These are phyloP conservation scores for Drosophila baimaii DNA, from an alignment of 1,140 invertebrate species.

Conservation along the genomic window DNA sequence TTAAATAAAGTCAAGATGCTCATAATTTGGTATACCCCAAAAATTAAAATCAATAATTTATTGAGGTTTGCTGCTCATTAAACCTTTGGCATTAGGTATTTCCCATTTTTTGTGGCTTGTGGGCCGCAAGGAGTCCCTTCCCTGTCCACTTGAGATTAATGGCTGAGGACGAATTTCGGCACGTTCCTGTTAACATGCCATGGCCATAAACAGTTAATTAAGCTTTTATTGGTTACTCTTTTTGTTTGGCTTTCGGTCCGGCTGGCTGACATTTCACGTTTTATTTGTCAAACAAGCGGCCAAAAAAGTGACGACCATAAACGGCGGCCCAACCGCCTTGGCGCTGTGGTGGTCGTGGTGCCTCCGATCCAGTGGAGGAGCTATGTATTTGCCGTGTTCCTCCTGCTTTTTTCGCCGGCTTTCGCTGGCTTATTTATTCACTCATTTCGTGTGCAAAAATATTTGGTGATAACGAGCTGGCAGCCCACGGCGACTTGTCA, in stretches of 20 bases:
- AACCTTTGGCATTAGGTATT: conserved; percentile 3
- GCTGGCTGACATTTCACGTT: conserved; percentile 70
- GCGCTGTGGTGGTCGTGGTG: conserved; percentile 1
- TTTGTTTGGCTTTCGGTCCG: conserved; percentile 52
- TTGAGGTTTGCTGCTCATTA: conserved; percentile 1
- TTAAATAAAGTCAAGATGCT: neutral
- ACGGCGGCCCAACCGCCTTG: conserved; percentile 47
- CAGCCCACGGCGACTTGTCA: conserved; percentile 73
- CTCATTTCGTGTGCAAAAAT: conserved; percentile 81
- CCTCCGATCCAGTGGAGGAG: conserved; percentile 17
- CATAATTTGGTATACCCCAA: neutral
- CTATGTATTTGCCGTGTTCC: conserved; percentile 51
- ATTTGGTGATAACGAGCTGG: conserved; percentile 81
- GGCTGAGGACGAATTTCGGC: conserved; percentile 44
- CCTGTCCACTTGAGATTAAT: conserved; percentile 60
- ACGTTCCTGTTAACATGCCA: conserved; percentile 74
- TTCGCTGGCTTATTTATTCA: conserved; percentile 71
- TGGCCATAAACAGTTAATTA: conserved; percentile 83
- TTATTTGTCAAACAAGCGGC: conserved; percentile 76
- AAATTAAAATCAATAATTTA: neutral
- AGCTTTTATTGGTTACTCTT: conserved; percentile 82
- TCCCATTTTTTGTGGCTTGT: conserved; percentile 7
- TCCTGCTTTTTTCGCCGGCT: conserved; percentile 24
- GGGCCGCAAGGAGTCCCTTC: neutral
- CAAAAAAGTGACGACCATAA: conserved; percentile 80